These are phyloP conservation scores for Poecilia velifera DNA, from an alignment of 2,797 vertebrate species.

Conservation along the genomic window DNA sequence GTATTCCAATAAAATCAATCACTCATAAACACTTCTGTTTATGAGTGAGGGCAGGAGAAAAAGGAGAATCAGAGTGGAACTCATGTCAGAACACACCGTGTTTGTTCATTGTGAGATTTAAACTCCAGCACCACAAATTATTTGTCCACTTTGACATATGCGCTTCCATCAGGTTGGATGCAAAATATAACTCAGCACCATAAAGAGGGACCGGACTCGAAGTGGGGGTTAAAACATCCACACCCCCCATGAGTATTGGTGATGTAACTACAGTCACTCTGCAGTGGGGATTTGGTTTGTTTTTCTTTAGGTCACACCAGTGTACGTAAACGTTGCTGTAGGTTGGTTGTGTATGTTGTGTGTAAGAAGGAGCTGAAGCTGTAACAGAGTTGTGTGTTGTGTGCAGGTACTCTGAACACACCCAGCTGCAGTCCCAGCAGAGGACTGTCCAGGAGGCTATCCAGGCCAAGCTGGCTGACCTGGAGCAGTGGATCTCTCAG, in stretches of 20 bases:
- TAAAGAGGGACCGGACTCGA: too few relatives aligned
- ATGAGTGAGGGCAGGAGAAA: too few relatives aligned
- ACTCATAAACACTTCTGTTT: too few relatives aligned
- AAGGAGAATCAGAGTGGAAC: too few relatives aligned
- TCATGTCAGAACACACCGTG: too few relatives aligned
- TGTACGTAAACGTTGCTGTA: background rate
- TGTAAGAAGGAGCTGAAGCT: background rate
- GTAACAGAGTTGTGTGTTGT: background rate
- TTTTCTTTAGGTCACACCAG: background rate
- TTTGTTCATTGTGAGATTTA: too few relatives aligned
- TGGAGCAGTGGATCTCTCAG: conserved; percentile 97
- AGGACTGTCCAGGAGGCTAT: conserved; percentile 95
- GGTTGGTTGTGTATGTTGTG: background rate
- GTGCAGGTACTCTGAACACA: conserved; percentile 94
- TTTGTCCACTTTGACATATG: too few relatives aligned
- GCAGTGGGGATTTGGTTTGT: background rate
- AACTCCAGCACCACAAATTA: too few relatives aligned
- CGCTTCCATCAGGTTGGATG: too few relatives aligned
- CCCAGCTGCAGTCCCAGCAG: conserved; percentile 93
- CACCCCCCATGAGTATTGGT: background rate
- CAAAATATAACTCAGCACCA: too few relatives aligned
- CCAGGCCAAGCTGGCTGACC: conserved; percentile 93
- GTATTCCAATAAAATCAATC: too few relatives aligned
- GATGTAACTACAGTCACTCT: background rate
- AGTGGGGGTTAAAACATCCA: background rate